Evolutionary conservation across 1,140 invertebrate genomes (phyloP).

Genomic region (Papilio glaucus): DNA sequence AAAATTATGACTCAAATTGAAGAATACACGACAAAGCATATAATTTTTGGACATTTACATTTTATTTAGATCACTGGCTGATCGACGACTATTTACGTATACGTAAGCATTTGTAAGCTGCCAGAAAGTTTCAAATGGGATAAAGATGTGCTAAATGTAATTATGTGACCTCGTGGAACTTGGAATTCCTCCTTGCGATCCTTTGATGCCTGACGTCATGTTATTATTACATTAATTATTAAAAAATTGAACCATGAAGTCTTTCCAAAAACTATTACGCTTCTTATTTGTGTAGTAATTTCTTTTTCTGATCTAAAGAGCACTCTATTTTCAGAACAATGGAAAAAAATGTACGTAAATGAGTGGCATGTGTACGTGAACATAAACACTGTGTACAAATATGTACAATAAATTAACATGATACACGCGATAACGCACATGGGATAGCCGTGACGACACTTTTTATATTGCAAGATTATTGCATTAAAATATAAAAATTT

Average conservation of each 20-base stretch:
- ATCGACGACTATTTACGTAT: no score
- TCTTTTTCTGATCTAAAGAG: neutral
- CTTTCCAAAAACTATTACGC: no score
- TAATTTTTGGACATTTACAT: no score
- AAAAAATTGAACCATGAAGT: no score
- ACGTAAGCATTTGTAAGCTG: neutral
- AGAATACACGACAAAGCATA: no score
- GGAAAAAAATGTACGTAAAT: neutral
- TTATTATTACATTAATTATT: no score
- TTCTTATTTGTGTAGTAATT: no score
- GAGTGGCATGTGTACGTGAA: neutral
- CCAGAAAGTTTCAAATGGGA: neutral
- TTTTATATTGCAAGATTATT: slow-evolving; percentile 18
- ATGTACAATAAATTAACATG: slow-evolving; percentile 17
- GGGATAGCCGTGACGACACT: slow-evolving; percentile 19
- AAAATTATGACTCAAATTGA: no score
- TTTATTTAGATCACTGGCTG: no score
- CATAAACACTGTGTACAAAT: slow-evolving; percentile 1
- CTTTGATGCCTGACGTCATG: no score
- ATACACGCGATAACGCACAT: slow-evolving; percentile 27
- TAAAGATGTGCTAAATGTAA: no score
- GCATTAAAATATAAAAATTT: slow-evolving; percentile 16
- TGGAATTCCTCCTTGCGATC: neutral
- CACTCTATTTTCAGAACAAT: neutral
- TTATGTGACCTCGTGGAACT: neutral